These are phyloP conservation scores for Plestiodon gilberti DNA, from an alignment of 2,113 vertebrate species.

Conservation along the genomic window DNA sequence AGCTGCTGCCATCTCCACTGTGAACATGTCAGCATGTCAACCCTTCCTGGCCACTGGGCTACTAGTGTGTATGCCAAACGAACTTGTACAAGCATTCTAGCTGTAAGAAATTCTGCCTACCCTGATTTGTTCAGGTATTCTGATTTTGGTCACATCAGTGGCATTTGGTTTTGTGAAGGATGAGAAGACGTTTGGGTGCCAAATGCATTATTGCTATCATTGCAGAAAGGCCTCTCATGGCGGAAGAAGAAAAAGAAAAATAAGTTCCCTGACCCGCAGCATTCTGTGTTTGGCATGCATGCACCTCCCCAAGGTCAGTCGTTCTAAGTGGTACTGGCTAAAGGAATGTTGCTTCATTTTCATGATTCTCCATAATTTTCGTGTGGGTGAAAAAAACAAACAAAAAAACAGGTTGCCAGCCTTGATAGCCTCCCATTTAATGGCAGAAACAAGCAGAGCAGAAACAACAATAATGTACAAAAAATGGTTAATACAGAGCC, in stretches of 20 bases:
- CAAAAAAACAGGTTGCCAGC: not conserved
- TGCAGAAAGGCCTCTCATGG: not conserved
- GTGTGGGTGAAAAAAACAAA: not conserved
- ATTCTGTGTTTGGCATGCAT: not conserved
- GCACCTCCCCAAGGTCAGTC: not conserved
- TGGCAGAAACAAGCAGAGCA: not conserved
- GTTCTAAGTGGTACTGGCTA: not conserved
- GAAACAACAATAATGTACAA: not conserved
- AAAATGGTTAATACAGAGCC: accelerated
- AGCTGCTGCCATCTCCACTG: not conserved
- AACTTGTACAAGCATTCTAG: not conserved
- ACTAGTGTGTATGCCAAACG: not conserved
- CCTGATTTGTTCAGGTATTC: slow-evolving; percentile 29
- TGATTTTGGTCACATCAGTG: slow-evolving; percentile 7
- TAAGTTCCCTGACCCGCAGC: slow-evolving; percentile 9
- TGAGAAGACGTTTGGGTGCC: slow-evolving; percentile 17
- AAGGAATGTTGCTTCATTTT: not conserved
- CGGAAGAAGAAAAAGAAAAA: not conserved
- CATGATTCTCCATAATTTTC: not conserved
- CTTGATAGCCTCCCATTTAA: accelerated
- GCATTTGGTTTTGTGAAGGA: slow-evolving; percentile 33
- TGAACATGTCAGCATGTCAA: not conserved
- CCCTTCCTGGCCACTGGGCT: not conserved
- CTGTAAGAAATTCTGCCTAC: not conserved
- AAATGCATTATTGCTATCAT: not conserved